Base-by-base conservation (phyloP, 2,113 vertebrate genomes). In the Heterochromis multidens region DNA sequence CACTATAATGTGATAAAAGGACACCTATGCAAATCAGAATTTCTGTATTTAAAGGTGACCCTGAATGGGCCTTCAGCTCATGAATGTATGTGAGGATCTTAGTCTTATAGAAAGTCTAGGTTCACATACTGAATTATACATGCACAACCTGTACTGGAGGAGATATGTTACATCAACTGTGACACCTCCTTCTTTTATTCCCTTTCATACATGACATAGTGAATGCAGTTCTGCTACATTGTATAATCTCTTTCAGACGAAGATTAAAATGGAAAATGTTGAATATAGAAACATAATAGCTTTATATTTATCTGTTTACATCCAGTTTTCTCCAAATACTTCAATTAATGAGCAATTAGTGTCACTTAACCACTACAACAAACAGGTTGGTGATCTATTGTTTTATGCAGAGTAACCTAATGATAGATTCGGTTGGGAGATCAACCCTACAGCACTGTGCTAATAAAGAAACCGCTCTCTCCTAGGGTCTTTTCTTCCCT, bases 391-490 rank as follows among this genome's bases (percentile, higher is more conserved):
- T 54, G 61, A 3, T 31, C 29, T 77, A 80, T 27, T 29, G 80
- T 52, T 81, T 83, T 58, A 77, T 77, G 27, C 37, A 52, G 54
- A 58, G 57, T 54, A 78, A 37, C 31, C 33, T 56, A 74, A 87
- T 80, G 79, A 76, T 62, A 29, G 80, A 81, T 83, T 67, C 40
- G 12, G 65, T 46, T 70, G 59, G 43, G 60, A 29, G 60, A 46
- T 82, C 17, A 85, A 77, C 63, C 89, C 67, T 80, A 21, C 14
- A 85, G 86, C 67, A 25, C 11, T 63, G 57, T 85, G 72, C 83
- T 83, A 90, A 90, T 88, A 87, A 90, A 77, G 85, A 76, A 76
- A 56, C 37, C 31, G 52, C 74, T 57, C 59, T 52, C 25, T 87
- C 65, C n/a, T n/a, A 70, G 14, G 40, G 80, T 80, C 60, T 57